Conservation (phyloP, 2,113 vertebrate genomes). For the Scopus umbretta region DNA sequence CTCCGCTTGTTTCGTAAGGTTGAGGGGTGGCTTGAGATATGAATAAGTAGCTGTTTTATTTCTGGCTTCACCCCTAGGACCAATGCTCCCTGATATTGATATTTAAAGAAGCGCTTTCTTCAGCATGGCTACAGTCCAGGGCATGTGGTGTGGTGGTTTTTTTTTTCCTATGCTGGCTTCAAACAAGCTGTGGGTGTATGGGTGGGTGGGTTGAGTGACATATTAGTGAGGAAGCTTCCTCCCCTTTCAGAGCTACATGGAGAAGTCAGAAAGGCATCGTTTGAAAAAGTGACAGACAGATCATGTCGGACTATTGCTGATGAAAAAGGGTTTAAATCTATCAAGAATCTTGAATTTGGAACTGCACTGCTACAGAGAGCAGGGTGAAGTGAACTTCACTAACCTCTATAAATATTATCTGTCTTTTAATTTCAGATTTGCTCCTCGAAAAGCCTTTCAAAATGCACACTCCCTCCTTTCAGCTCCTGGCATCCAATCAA, state of each 20-base stretch:
- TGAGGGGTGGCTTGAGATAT: not conserved
- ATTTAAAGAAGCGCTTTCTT: slow-evolving; percentile 55
- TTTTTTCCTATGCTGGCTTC: slow-evolving; percentile 55
- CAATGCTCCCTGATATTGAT: slow-evolving; percentile 9
- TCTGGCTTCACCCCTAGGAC: slow-evolving; percentile 44
- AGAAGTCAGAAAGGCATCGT: slow-evolving; percentile 61
- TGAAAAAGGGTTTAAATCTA: slow-evolving; percentile 57
- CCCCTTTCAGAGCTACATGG: slow-evolving; percentile 50
- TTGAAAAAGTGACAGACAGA: slow-evolving; percentile 70
- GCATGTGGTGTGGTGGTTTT: not conserved
- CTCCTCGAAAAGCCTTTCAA: slow-evolving; percentile 17
- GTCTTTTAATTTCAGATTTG: slow-evolving; percentile 29
- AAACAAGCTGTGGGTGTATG: slow-evolving; percentile 66
- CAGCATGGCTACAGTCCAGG: slow-evolving; percentile 48
- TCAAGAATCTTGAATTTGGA: slow-evolving; percentile 63
- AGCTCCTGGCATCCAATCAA: slow-evolving; percentile 54
- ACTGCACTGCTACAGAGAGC: not conserved
- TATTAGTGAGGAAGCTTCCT: slow-evolving; percentile 68
- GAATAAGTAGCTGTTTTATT: not conserved
- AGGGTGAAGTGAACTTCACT: slow-evolving; percentile 4
- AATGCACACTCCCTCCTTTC: slow-evolving; percentile 14
- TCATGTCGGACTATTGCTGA: slow-evolving; percentile 34
- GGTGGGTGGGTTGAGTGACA: slow-evolving; percentile 78
- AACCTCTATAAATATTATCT: slow-evolving; percentile 44
- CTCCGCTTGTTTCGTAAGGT: not conserved